Evolutionary conservation across 2,113 vertebrate genomes (phyloP).

Genomic region (Nycticebus coucang): DNA sequence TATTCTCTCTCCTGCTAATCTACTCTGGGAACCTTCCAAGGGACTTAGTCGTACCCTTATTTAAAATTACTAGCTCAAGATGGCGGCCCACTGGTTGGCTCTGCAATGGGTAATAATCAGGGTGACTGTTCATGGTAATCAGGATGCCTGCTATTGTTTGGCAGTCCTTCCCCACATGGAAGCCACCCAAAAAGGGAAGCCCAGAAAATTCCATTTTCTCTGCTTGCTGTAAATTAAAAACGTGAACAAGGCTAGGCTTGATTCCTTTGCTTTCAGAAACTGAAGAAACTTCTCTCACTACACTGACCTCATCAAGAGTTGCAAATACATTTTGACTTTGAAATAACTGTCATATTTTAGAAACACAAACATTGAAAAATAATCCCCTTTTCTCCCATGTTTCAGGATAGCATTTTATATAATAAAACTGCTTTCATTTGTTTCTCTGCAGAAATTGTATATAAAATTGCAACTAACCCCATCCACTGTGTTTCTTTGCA

Average conservation of each 20-base stretch:
- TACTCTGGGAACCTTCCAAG: not conserved
- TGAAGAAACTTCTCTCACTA: not conserved
- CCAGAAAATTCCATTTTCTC: conserved; percentile 9
- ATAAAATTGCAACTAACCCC: conserved; percentile 65
- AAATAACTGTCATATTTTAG: conserved; percentile 54
- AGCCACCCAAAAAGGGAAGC: not conserved
- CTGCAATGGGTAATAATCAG: not conserved
- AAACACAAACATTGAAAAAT: conserved; percentile 57
- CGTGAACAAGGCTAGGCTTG: not conserved
- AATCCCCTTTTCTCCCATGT: conserved; percentile 43
- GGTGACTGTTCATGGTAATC: not conserved
- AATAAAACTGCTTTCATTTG: conserved; percentile 57
- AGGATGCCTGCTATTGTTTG: not conserved
- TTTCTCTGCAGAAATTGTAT: conserved; percentile 59
- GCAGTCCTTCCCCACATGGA: not conserved
- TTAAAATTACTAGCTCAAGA: not conserved
- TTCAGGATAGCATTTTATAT: conserved; percentile 61
- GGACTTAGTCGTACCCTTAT: not conserved
- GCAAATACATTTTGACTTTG: conserved; percentile 49
- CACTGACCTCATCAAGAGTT: conserved; percentile 46
- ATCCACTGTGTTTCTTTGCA: conserved; percentile 55
- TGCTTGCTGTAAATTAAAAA: conserved; percentile 19
- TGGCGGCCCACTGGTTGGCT: not conserved
- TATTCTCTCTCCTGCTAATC: not conserved
- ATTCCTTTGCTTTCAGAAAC: conserved; percentile 45